Evolutionary conservation across 2,797 vertebrate genomes (phyloP).

Genomic region (Channa striata): DNA sequence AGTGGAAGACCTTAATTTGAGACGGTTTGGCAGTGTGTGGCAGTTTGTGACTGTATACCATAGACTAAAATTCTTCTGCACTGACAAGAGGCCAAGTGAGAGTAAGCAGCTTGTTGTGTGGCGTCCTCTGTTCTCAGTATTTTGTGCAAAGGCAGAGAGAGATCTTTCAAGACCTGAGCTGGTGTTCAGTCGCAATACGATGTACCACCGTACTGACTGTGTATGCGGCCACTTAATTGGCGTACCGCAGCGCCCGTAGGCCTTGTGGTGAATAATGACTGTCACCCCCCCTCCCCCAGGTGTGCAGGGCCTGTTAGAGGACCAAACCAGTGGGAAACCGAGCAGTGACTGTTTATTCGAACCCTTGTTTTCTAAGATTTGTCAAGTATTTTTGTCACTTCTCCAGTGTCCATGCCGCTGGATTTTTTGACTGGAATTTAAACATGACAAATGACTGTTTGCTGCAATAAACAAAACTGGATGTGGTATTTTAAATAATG

Average conservation of each 20-base stretch:
- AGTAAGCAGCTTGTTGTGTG: not conserved
- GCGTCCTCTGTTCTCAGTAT: not conserved
- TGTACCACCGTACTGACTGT: constrained; percentile 1
- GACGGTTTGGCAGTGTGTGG: not conserved
- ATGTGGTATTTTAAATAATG: constrained; percentile 3
- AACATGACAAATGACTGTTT: not conserved
- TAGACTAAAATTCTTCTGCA: not conserved
- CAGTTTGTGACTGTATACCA: not conserved
- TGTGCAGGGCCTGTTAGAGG: constrained; percentile 2
- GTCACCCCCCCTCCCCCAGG: no score
- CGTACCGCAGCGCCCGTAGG: not conserved
- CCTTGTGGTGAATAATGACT: constrained; percentile 8
- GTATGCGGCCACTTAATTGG: constrained; percentile 24
- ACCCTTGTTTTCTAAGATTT: not conserved
- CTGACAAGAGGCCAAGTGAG: not conserved
- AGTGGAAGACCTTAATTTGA: not conserved
- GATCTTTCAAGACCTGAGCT: not conserved
- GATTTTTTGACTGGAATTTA: not conserved
- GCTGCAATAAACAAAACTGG: not conserved
- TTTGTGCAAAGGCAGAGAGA: not conserved
- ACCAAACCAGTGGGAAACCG: not conserved
- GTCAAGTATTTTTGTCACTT: not conserved
- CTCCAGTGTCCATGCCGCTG: not conserved
- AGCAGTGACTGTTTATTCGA: not conserved
- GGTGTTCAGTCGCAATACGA: constrained; percentile 1